phyloP scores from a whole-genome alignment of 2,888 invertebrate species.

The Drosophila histrio region DNA sequence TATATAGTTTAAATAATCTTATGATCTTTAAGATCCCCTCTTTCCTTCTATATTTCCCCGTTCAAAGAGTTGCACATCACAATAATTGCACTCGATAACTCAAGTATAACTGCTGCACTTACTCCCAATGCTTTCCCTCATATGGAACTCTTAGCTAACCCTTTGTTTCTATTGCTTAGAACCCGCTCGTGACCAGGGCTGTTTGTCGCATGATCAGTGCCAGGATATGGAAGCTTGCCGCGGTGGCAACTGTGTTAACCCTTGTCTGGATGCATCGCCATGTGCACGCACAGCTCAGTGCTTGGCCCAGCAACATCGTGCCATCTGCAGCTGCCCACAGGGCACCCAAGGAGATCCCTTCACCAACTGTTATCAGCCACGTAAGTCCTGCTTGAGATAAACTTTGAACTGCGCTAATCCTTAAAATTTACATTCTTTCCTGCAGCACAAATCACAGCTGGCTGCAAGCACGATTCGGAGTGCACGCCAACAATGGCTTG shows the following conservation, averaged over 20 bases:
- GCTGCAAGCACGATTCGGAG: conserved; percentile 90
- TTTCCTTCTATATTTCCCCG: conserved; percentile 1
- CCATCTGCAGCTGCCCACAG: conserved; percentile 90
- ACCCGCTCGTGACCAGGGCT: conserved; percentile 86
- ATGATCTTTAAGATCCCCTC: conserved; percentile 4
- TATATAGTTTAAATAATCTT: neutral
- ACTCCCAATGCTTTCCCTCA: neutral
- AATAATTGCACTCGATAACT: conserved; percentile 61
- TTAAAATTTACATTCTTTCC: neutral
- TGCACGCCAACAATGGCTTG: conserved; percentile 92
- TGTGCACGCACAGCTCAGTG: conserved; percentile 93
- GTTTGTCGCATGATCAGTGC: conserved; percentile 90
- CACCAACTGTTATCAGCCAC: conserved; percentile 87
- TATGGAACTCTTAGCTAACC: conserved; percentile 5
- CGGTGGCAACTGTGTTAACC: conserved; percentile 90
- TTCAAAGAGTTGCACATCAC: conserved; percentile 57
- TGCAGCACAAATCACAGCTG: conserved; percentile 85
- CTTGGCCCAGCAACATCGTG: conserved; percentile 90
- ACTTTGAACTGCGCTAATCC: neutral
- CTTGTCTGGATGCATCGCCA: conserved; percentile 87
- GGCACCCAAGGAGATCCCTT: conserved; percentile 93
- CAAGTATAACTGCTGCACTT: conserved; percentile 57
- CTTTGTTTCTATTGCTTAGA: conserved; percentile 55
- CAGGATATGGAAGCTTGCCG: conserved; percentile 89
- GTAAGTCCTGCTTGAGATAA: conserved; percentile 51